Evolutionary conservation across 2,113 vertebrate species (phyloP).

Genomic region (Psephotus haematonotus): DNA sequence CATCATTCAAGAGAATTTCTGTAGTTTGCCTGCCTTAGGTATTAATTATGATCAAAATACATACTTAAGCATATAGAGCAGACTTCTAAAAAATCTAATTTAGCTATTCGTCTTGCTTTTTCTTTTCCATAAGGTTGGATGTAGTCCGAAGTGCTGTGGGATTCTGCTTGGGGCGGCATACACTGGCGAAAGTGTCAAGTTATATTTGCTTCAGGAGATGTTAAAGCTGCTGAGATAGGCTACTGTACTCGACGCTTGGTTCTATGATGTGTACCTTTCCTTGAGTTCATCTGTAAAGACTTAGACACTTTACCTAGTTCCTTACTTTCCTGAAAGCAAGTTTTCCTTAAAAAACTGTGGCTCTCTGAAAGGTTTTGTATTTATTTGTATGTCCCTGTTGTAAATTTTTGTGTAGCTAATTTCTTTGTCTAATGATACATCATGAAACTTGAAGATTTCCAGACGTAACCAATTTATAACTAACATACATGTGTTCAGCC

Average conservation of each 20-base stretch:
- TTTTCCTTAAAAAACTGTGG: conserved; percentile 45
- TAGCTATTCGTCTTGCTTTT: neutral
- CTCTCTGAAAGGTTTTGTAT: conserved; percentile 72
- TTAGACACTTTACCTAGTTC: conserved; percentile 68
- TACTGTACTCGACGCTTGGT: conserved; percentile 58
- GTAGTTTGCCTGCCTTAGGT: neutral
- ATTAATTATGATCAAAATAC: neutral
- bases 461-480: conserved; percentile 64
- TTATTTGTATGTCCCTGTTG: conserved; percentile 78
- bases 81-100: neutral
- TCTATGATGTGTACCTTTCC: conserved; percentile 35
- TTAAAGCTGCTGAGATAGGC: conserved; percentile 74
- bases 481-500: conserved; percentile 57
- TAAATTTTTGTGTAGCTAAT: conserved; percentile 58
- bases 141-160: conserved; percentile 4
- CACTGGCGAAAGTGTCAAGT: conserved; percentile 33
- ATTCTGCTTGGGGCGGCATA: neutral
- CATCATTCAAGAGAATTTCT: neutral
- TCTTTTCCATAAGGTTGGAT: conserved; percentile 31
- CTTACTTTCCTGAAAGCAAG: conserved; percentile 51
- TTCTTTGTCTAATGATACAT: conserved; percentile 61
- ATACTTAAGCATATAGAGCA: neutral
- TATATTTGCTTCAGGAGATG: conserved; percentile 64
- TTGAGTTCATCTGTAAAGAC: conserved; percentile 41
- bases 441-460: conserved; percentile 78